These are phyloP conservation scores for Celastrina argiolus DNA, from an alignment of 2,888 invertebrate genomes.

Conservation along the genomic window DNA sequence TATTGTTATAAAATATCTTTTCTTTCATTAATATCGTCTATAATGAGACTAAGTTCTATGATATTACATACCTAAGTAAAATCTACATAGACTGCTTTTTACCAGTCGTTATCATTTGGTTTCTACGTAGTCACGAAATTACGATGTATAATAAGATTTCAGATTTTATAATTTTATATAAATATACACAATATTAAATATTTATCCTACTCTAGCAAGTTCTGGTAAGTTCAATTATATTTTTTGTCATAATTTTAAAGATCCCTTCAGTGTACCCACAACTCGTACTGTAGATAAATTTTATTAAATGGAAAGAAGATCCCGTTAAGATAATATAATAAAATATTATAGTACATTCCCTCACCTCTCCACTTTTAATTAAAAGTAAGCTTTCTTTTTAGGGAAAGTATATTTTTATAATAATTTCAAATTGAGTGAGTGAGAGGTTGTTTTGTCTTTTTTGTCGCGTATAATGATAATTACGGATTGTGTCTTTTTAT, in stretches of 20 bases:
- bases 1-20: too few relatives aligned
- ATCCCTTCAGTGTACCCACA: background rate
- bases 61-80: too few relatives aligned
- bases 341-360: slow-evolving; percentile 16
- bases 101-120: too few relatives aligned
- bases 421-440: background rate
- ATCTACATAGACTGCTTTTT: too few relatives aligned
- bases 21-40: too few relatives aligned
- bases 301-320: slow-evolving; percentile 18
- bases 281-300: slow-evolving; percentile 7
- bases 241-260: slow-evolving; percentile 13
- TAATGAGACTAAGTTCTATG: too few relatives aligned
- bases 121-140: too few relatives aligned
- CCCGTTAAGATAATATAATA: slow-evolving; percentile 18
- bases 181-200: too few relatives aligned
- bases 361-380: background rate
- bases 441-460: background rate
- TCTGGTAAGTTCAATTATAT: background rate
- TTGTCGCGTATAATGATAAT: background rate
- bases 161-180: too few relatives aligned
- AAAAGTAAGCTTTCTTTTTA: background rate
- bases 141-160: too few relatives aligned
- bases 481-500: background rate
- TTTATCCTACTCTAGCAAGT: background rate
- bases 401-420: background rate